Evolutionary conservation across 2,888 invertebrate genomes (phyloP).

Genomic region (Osmoderma eremita): DNA sequence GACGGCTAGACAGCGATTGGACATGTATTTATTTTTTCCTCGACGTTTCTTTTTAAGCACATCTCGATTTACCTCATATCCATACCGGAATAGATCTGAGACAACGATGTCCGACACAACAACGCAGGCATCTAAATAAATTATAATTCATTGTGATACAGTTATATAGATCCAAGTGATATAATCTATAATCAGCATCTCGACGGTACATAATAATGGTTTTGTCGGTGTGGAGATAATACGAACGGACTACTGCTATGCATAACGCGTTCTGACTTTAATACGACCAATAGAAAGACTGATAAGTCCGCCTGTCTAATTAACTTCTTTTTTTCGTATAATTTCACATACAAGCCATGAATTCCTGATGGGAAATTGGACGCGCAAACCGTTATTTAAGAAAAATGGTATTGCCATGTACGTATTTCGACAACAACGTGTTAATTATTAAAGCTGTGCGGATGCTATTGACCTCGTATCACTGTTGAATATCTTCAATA

Average conservation of each 20-base stretch:
- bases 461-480: conserved; percentile 27
- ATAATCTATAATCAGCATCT: conserved; percentile 39
- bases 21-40: conserved; percentile 3
- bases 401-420: conserved; percentile 18
- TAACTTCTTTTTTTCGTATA: conserved; percentile 25
- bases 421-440: conserved; percentile 21
- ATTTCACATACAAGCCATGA: conserved; percentile 7
- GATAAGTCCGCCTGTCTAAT: conserved; percentile 24
- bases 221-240: conserved; percentile 35
- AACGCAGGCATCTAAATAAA: conserved; percentile 33
- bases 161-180: conserved; percentile 35
- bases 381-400: conserved; percentile 12
- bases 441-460: conserved; percentile 29
- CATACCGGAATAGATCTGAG: conserved; percentile 12
- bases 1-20: conserved; percentile 4
- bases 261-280: conserved; percentile 23
- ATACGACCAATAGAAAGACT: conserved; percentile 32
- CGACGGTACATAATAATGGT: conserved; percentile 35
- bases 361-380: conserved; percentile 15
- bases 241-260: conserved; percentile 32
- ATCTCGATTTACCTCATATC: conserved; percentile 11
- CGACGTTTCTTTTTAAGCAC: neutral
- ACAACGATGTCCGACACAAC: conserved; percentile 17
- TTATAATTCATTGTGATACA: conserved; percentile 40
- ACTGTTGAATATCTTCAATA: conserved; percentile 30